phyloP scores from a whole-genome alignment of 2,113 vertebrate species.

The Pelecanoides urinatrix region DNA sequence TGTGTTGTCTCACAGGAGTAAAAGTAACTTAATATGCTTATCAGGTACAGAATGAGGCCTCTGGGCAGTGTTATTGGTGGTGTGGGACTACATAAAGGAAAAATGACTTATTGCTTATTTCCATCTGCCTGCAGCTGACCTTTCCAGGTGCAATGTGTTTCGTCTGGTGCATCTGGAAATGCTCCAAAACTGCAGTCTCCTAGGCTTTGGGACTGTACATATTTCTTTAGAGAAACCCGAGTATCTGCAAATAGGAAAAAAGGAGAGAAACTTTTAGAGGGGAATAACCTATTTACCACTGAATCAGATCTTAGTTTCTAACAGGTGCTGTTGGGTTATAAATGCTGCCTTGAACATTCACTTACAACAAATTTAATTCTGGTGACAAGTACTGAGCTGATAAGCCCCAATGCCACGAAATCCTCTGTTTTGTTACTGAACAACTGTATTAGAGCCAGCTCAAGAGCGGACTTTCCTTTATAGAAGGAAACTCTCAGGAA shows the following conservation, averaged over 20 bases:
- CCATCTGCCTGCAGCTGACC: slow-evolving; percentile 22
- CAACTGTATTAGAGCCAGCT: neutral
- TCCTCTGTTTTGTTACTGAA: neutral
- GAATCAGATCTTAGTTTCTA: neutral
- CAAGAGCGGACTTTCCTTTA: neutral
- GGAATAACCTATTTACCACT: neutral
- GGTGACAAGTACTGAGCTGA: neutral
- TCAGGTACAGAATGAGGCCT: neutral
- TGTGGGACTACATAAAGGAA: neutral
- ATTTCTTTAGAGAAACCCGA: neutral
- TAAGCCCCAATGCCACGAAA: neutral
- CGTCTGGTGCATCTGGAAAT: neutral
- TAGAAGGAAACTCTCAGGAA: neutral
- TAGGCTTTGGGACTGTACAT: neutral
- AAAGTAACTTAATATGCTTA: neutral
- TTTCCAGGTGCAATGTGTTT: neutral
- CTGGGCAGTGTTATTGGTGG: neutral
- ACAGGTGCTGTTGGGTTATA: neutral
- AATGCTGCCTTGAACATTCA: neutral
- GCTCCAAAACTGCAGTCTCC: neutral
- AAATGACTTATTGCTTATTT: neutral
- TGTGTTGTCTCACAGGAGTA: neutral
- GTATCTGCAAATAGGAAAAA: neutral
- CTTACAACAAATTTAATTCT: neutral
- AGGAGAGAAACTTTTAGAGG: neutral